These are phyloP conservation scores for Cromileptes altivelis DNA, from an alignment of 2,113 vertebrate genomes.

Conservation along the genomic window DNA sequence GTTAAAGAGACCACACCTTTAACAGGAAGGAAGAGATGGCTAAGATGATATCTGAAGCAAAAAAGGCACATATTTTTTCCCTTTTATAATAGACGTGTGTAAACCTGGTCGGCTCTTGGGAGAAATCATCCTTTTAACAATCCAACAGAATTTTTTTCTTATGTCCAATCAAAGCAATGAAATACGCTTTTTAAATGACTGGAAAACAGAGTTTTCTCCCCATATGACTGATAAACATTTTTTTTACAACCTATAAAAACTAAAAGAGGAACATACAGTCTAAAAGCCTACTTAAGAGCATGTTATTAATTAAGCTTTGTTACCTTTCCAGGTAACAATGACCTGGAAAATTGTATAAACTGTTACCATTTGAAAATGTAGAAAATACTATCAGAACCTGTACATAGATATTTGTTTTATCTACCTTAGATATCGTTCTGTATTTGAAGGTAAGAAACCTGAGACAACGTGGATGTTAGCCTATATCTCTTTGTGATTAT, in stretches of 20 bases:
- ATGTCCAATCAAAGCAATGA: slow-evolving; percentile 58
- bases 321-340: slow-evolving; percentile 53
- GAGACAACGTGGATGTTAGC: slow-evolving; percentile 80
- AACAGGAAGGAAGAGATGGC: slow-evolving; percentile 68
- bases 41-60: slow-evolving; percentile 79
- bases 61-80: slow-evolving; percentile 86
- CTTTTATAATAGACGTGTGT: slow-evolving; percentile 80
- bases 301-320: slow-evolving; percentile 59
- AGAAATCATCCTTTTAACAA: slow-evolving; percentile 62
- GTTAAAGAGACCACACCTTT: slow-evolving; percentile 37
- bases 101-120: slow-evolving; percentile 78
- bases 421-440: slow-evolving; percentile 73
- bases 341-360: slow-evolving; percentile 78
- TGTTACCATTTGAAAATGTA: slow-evolving; percentile 75
- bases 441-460: slow-evolving; percentile 82
- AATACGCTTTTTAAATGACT: slow-evolving; percentile 59
- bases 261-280: slow-evolving; percentile 63
- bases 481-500: slow-evolving; percentile 73
- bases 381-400: slow-evolving; percentile 80
- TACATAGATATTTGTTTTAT: slow-evolving; percentile 73
- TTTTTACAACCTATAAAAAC: slow-evolving; percentile 58
- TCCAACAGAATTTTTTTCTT: slow-evolving; percentile 33
- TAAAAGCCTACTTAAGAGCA: slow-evolving; percentile 62
- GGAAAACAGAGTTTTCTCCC: slow-evolving; percentile 20
- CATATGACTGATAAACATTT: slow-evolving; percentile 55